Base-by-base conservation (phyloP, 2,113 vertebrate genomes). In the Dicerorhinus sumatrensis region DNA sequence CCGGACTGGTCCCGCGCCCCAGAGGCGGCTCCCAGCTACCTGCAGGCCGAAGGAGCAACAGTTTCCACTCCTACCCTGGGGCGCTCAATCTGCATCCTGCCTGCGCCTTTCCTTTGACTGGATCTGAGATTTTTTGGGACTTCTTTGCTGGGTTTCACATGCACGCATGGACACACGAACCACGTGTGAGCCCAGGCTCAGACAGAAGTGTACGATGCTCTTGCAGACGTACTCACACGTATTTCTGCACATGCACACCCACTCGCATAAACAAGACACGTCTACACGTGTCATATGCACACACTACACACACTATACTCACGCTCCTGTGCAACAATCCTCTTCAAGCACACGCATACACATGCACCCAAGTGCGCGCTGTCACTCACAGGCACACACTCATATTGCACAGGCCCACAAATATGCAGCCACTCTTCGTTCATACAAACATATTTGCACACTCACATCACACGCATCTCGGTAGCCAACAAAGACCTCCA, bases 1-100 rank as follows among this genome's bases (percentile, higher is more conserved):
- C 54, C 2, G 6, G 54, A 12, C 62, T 0, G 13, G 10, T 14
- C 23, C 33, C 18, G 3, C 4, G 18, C 12, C 39, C 3, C 2
- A 0, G 21, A 27, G 31, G 48, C 31, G 20, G 51, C 56, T 65
- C 36, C 77, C 60, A 5, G 65, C 72, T 36, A 14, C 42, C 77
- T 5, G n/a, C 17, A 21, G 25, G 58, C 23, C 9, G 8, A 54
- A 75, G 27, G 36, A 42, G 42, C 82, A 5, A 60, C 17, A 39
- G 46, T n/a, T 33, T 65, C 11, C 0, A 48, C 2, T 2, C 20
- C 29, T 39, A 65, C 65, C 14, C 9, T 48, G 20, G 21, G 33
- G 62, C 6, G 54, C 31, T 73, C n/a, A 4, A 36, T 69, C 36
- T 10, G 17, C 54, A 17, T 23, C 3, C n/a, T 70, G 23, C 42